Base-by-base conservation (phyloP, 1,140 invertebrate species). In the Hypsibius dujardini region DNA sequence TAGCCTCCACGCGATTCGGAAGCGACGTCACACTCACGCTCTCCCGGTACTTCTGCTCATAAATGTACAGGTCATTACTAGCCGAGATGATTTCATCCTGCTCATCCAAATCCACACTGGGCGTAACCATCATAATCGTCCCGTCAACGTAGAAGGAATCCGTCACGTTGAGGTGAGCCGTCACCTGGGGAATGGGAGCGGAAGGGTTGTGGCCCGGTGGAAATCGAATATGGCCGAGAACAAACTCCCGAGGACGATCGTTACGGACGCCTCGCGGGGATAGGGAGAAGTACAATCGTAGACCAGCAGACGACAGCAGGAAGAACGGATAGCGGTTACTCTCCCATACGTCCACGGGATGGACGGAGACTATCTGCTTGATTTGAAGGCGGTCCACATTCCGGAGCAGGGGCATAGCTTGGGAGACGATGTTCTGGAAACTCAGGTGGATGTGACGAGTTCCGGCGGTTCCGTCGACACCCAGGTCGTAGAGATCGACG, bases 161-260 rank as follows among this genome's bases (percentile, higher is more conserved):
- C 3, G 12, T 67, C 12, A 67, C 3, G 42, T 12, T 67, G 12
- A 67, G 42, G 45, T 67, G 62, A 12, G 62, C 42, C 3, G 62
- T 67, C 12, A 67, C 42, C 42, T 67, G 62, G 12, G 62, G 45
- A 42, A 67, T 45, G 42, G 62, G 62, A 15, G 62, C 42, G 3
- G 62, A 67, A 15, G 62, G 62, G 62, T 67, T 67, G 62, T 67
- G 62, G 12, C 62, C 62, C 12, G 62, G 62, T 42, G 62, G 62
- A 42, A 67, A 67, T 12, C 62, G 62, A 42, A 67, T 67, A 42
- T 67, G 62, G 3, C 62, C 62, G 3, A 67, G 42, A 67, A 67
- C 12, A 42, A 67, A 67, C 42, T 67, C 62, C 3, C 62, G 62
- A 7, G 50, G 62, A 12, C 62, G 62, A 15, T 67, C 62, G 12